Evolutionary conservation across 2,797 vertebrate genomes (phyloP).

Genomic region (Phoebastria nigripes): DNA sequence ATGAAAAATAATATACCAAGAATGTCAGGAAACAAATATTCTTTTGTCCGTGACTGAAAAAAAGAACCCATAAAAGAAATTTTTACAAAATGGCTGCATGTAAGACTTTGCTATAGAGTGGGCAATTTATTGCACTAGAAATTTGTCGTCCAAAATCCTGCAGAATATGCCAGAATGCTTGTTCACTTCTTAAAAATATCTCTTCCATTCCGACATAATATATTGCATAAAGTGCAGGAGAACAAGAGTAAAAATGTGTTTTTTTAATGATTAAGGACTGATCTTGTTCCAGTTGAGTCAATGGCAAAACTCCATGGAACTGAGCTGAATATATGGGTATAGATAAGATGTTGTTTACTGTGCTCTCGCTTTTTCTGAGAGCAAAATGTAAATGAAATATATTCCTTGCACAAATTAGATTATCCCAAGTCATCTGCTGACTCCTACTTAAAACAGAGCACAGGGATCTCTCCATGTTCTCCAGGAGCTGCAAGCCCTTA

Average conservation of each 20-base stretch:
- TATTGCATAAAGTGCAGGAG: slow-evolving; percentile 42
- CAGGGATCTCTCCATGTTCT: not conserved
- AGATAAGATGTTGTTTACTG: slow-evolving; percentile 57
- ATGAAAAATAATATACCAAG: not conserved
- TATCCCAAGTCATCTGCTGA: slow-evolving; percentile 25
- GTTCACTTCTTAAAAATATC: not conserved
- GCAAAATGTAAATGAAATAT: slow-evolving; percentile 50
- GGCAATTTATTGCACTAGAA: not conserved
- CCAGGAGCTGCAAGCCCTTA: not conserved
- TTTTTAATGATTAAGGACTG: slow-evolving; percentile 51
- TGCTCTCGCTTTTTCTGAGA: slow-evolving; percentile 16
- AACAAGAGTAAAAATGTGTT: slow-evolving; percentile 45
- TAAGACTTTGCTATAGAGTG: not conserved
- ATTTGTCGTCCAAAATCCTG: not conserved
- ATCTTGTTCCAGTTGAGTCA: slow-evolving; percentile 35
- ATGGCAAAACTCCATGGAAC: slow-evolving; percentile 32
- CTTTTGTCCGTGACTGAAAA: not conserved
- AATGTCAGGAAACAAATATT: not conserved
- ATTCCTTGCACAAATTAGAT: slow-evolving; percentile 40
- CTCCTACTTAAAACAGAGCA: not conserved
- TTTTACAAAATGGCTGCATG: not conserved
- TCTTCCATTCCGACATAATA: not conserved
- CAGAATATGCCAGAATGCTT: slow-evolving; percentile 5
- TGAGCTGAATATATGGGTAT: slow-evolving; percentile 44
- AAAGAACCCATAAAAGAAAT: not conserved